phyloP scores from a whole-genome alignment of 2,888 invertebrate species.

The Xylocampa areola region DNA sequence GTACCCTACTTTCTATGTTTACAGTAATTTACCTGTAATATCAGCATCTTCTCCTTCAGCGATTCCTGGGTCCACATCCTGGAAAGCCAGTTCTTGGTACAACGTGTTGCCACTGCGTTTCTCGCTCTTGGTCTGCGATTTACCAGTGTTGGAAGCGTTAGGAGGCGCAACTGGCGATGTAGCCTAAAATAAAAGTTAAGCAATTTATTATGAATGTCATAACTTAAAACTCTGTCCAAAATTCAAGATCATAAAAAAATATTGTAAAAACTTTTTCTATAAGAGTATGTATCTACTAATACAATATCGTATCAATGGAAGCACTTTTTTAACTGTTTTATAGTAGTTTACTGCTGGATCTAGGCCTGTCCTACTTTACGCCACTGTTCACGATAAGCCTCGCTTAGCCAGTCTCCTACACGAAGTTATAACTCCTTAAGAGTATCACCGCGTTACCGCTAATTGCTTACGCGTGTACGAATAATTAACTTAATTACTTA shows the following conservation, averaged over 20 bases:
- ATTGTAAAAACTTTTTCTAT: too few species aligned
- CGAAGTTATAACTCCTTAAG: conserved; percentile 3
- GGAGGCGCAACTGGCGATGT: conserved; percentile 87
- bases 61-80: conserved; percentile 95
- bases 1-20: neutral
- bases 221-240: too few species aligned
- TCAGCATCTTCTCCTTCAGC: conserved; percentile 95
- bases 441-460: neutral
- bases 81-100: conserved; percentile 98
- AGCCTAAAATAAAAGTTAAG: conserved; percentile 81
- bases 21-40: conserved; percentile 95
- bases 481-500: too few species aligned
- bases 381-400: too few species aligned
- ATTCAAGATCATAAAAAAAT: too few species aligned
- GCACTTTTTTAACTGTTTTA: too few species aligned
- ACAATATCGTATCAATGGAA: too few species aligned
- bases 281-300: too few species aligned
- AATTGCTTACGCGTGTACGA: conserved; percentile 5
- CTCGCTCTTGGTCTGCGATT: conserved; percentile 94
- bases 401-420: too few species aligned
- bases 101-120: conserved; percentile 96
- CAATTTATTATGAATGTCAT: neutral
- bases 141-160: conserved; percentile 69
- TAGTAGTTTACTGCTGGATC: too few species aligned
- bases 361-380: too few species aligned